Evolutionary conservation across 2,113 vertebrate species (phyloP).

Genomic region (Nibea albiflora): DNA sequence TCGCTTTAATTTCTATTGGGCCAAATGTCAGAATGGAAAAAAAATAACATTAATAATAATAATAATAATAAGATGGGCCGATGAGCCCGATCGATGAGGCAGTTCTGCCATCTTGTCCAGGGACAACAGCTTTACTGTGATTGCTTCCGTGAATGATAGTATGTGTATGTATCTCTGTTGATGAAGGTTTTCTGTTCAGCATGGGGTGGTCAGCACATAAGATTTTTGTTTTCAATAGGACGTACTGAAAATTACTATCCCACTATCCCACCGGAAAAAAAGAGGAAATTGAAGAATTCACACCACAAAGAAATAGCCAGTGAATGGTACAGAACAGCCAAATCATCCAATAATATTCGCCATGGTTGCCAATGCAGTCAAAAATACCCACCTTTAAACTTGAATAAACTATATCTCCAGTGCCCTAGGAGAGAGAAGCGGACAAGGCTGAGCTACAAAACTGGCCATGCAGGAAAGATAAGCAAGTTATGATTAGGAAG

Average conservation of each 20-base stretch:
- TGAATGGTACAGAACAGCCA: slow-evolving; percentile 82
- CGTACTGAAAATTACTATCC: slow-evolving; percentile 64
- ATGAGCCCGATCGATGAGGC: slow-evolving; percentile 50
- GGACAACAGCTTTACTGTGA: slow-evolving; percentile 75
- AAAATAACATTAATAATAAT: too few species aligned
- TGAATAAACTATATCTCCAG: slow-evolving; percentile 81
- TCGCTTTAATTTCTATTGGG: slow-evolving; percentile 75
- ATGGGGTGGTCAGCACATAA: slow-evolving; percentile 80
- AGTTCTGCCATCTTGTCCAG: slow-evolving; percentile 68
- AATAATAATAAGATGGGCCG: slow-evolving; percentile 28
- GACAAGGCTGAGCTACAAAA: slow-evolving; percentile 78
- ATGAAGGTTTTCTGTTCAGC: slow-evolving; percentile 76
- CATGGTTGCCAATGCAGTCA: slow-evolving; percentile 83
- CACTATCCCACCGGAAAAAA: slow-evolving; percentile 61
- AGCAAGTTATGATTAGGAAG: slow-evolving; percentile 78
- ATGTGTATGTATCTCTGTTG: slow-evolving; percentile 64
- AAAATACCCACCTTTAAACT: slow-evolving; percentile 84
- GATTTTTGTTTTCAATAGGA: slow-evolving; percentile 76
- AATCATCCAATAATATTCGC: slow-evolving; percentile 81
- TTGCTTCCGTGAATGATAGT: slow-evolving; percentile 78
- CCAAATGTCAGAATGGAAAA: slow-evolving; percentile 61
- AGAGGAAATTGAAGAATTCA: slow-evolving; percentile 72
- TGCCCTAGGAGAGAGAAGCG: slow-evolving; percentile 76
- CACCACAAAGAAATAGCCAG: slow-evolving; percentile 80
- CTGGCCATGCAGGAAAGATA: slow-evolving; percentile 82